Percentiles rank a stretch among this genome's conserved stretches.
Evolutionary conservation across 2,113 vertebrate genomes (phyloP).

Genomic region (Nesoenas mayeri): DNA sequence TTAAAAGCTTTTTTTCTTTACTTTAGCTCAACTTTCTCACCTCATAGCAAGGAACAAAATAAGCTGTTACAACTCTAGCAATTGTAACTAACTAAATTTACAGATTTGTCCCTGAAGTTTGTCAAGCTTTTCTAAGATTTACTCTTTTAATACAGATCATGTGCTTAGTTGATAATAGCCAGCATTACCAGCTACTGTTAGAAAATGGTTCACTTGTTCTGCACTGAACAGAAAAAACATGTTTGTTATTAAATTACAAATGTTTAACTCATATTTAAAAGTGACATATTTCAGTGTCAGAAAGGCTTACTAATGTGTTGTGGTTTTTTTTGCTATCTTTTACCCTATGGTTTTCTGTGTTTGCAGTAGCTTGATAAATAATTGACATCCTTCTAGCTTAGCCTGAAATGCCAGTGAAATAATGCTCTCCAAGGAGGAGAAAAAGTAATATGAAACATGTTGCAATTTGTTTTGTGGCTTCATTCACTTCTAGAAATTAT

Average conservation of each 20-base stretch:
- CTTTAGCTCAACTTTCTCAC: background rate
- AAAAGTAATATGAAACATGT: accelerated
- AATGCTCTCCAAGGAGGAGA: background rate
- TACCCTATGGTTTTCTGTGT: background rate
- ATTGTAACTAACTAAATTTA: background rate
- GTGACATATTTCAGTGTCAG: background rate
- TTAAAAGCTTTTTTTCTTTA: background rate
- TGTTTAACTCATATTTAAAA: background rate
- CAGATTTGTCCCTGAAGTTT: background rate
- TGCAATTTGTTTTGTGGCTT: background rate
- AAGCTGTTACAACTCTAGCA: background rate
- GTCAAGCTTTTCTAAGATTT: background rate
- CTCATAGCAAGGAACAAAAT: background rate
- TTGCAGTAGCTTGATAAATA: background rate
- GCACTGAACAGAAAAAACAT: background rate
- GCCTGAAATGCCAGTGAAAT: background rate
- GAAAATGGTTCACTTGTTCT: background rate
- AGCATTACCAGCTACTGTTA: background rate
- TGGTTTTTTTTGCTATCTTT: background rate
- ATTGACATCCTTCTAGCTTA: background rate
- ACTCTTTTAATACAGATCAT: background rate
- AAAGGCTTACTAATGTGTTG: background rate
- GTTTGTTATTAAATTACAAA: background rate
- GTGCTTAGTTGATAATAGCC: background rate
- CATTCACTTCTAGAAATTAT: background rate